These are phyloP conservation scores for Bradypodion ventrale DNA, from an alignment of 2,797 vertebrate genomes.

Conservation along the genomic window DNA sequence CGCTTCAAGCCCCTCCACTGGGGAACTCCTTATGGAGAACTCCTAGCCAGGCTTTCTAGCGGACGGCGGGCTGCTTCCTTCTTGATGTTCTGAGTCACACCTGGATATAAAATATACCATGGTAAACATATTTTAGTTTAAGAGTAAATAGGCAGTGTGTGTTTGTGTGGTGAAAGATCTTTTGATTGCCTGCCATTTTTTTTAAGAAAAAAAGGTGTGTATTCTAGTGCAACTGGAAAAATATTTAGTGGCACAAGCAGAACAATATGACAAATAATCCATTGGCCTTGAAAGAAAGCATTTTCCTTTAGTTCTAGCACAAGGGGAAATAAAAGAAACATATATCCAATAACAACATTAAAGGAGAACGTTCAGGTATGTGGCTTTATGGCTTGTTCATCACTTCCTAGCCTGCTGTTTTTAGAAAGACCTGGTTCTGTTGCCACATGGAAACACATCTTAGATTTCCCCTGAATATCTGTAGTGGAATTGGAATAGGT, in stretches of 20 bases:
- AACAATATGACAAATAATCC: background rate
- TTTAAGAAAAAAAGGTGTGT: too few species aligned
- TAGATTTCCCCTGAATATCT: too few species aligned
- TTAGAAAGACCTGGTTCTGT: background rate
- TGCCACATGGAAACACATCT: background rate
- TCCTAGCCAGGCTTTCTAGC: too few species aligned
- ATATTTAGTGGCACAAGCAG: background rate
- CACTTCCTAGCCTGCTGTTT: background rate
- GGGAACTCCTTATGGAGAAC: too few species aligned
- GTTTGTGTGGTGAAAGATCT: too few species aligned
- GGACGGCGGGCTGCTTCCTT: too few species aligned
- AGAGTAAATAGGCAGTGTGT: background rate
- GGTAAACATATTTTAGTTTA: background rate
- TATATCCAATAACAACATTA: background rate
- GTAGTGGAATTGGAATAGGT: too few species aligned
- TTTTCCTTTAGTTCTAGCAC: background rate
- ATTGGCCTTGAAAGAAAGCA: background rate
- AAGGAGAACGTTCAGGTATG: background rate
- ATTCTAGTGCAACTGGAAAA: background rate
- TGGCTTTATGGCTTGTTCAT: background rate
- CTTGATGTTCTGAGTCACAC: too few species aligned
- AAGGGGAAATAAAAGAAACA: background rate
- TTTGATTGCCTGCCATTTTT: too few species aligned
- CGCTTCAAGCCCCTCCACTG: too few species aligned
- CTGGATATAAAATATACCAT: background rate